Percentiles rank a stretch among this genome's conserved stretches.
These are phyloP conservation scores for Drosophila lacertosa DNA, from an alignment of 1,140 invertebrate species.

Conservation along the genomic window DNA sequence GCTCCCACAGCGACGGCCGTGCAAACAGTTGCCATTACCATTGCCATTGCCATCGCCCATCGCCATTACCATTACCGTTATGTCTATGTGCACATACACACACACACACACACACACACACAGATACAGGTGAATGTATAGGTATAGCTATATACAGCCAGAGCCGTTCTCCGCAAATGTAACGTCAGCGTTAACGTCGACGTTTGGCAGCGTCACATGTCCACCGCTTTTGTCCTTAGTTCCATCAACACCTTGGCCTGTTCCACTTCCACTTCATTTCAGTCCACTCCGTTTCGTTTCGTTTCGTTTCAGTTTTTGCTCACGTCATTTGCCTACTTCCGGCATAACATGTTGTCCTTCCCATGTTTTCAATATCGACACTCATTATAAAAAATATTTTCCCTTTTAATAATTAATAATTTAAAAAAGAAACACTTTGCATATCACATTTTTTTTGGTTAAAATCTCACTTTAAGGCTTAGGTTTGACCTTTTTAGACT, in stretches of 20 bases:
- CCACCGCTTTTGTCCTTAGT: neutral
- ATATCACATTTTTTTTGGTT: constrained; percentile 3
- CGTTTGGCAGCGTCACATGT: constrained; percentile 8
- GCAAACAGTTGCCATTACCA: constrained; percentile 72
- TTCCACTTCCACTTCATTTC: constrained; percentile 1
- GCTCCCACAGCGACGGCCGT: constrained; percentile 70
- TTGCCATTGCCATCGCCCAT: constrained; percentile 50
- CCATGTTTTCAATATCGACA: no score
- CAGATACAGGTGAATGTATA: neutral
- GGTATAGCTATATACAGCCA: neutral
- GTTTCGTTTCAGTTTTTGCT: no score
- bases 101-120: no score
- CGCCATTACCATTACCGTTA: constrained; percentile 54
- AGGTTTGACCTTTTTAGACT: no score
- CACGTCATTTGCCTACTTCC: constrained; percentile 1
- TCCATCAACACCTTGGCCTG: neutral
- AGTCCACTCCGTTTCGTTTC: constrained; percentile 1
- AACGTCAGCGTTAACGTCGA: neutral
- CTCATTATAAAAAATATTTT: no score
- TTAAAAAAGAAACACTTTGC: no score
- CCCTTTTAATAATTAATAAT: no score
- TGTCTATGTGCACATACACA: constrained; percentile 7
- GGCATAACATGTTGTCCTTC: no score
- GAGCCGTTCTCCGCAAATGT: constrained; percentile 9
- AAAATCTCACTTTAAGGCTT: no score